Evolutionary conservation across 2,888 invertebrate species (phyloP), one percentile per base, ranked within the genome.

Genomic region (Pyrrhopygopsis socrates): DNA sequence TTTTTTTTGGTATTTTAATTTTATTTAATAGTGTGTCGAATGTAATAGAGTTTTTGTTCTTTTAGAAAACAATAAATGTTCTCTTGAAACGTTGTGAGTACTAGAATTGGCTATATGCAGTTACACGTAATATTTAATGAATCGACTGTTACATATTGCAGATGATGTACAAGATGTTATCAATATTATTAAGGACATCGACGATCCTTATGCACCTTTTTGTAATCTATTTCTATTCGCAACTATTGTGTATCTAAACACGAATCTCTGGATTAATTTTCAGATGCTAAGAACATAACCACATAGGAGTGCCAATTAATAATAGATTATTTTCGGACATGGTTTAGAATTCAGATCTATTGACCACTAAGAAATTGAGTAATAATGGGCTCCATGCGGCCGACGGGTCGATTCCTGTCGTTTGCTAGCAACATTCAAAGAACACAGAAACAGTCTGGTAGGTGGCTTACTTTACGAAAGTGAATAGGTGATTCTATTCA

Each of bases 351-450:
- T 95, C 92, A 96, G 95, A 95, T 95, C 91, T 86, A 87, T 93
- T 84, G 30, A 30, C 63, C 63, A 67, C 83, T 84, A 85, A 89
- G 88, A 91, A 84, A 91, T 90, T 93, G 83, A 87, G 67, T 73
- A 93, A 97, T 96, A 93, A 98, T 98, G 98, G 98, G 98, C 95
- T 98, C 98, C 93, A 98, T 98, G 97, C 98, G 98, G 95, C 98
- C 98, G 94, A 98, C 98, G 88, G 98, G 98, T 95, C 97, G 98
- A 94, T 98, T 98, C 95, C 97, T 98, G 92, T 98, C 98, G 68
- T 98, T 98, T 94, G 97, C 98, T 18, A 98, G 98, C 94, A 98
- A 98, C 95, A 98, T 98, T 93, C 98, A 98, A 93, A 97, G 98
- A 93, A 95, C 97, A 87, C 98, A 97, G 92, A 98, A 98, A 95